Base-by-base conservation (phyloP, 64 coral and sea anemone genomes). In the Pocillopora verrucosa region DNA sequence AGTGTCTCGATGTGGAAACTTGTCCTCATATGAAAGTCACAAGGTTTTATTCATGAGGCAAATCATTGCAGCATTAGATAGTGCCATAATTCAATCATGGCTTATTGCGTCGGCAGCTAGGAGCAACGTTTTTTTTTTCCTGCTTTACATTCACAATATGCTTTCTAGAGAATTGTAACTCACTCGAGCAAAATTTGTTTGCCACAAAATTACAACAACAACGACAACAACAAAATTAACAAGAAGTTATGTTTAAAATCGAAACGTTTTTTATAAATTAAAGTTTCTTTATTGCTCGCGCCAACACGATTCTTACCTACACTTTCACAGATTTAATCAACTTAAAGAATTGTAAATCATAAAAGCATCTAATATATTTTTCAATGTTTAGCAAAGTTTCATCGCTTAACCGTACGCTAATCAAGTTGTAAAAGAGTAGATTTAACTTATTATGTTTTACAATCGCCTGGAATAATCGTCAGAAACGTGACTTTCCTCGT, bases 351-450 rank as follows among this genome's bases (percentile, higher is more conserved):
- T 51, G 36, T 35, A 9, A 68, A 83, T 65, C 34, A 14, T 62
- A 14, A 62, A 61, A 35, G 57, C 78, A 34, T 35, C n/a, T 61
- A 80, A 80, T 80, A 80, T 62, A 62, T 81, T 81, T 81, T 34
- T 36, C 16, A 34, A 13, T 25, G 16, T 81, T 13, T 81, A 63
- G 10, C 4, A 60, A 62, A 61, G 59, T 62, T 30, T 81, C 34
- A 20, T 60, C 22, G 67, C 67, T 70, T 9, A 70, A n/a, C 25
- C n/a, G 22, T n/a, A 70, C n/a, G 1, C 67, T 30, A 24, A 24
- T 10, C 67, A 70, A 70, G 25, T 22, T 10, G 61, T 2, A 13
- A 63, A 51, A 51, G 1, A 51, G 41, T 51, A 51, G 7, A 51
- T 51, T 51, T 51, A 51, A 51, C 41, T 51, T 51, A 7, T 51